These are phyloP conservation scores for Manis pentadactyla DNA, from an alignment of 2,797 vertebrate genomes.

Conservation along the genomic window DNA sequence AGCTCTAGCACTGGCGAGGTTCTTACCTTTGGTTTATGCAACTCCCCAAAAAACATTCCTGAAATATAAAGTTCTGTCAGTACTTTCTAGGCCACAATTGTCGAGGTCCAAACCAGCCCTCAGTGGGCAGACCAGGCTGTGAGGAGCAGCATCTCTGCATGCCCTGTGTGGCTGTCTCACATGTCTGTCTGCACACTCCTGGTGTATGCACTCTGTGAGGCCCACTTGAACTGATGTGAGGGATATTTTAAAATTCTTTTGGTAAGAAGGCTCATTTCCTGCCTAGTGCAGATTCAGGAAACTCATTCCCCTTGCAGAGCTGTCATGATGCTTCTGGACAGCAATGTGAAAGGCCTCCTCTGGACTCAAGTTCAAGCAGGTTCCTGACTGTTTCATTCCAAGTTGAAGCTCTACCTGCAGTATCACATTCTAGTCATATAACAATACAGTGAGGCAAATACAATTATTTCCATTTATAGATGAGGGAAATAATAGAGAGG, in stretches of 20 bases:
- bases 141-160: not conserved
- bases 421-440: not conserved
- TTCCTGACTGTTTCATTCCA: not conserved
- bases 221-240: not conserved
- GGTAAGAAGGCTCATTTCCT: not conserved
- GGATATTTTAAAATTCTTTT: not conserved
- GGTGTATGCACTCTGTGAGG: not conserved
- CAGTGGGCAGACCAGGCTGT: rapidly evolving
- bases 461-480: not conserved
- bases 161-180: rapidly evolving
- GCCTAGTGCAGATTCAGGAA: not conserved
- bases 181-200: too few relatives aligned
- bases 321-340: not conserved
- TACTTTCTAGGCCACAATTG: not conserved
- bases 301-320: not conserved
- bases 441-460: not conserved
- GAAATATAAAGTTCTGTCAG: not conserved
- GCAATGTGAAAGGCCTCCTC: not conserved
- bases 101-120: not conserved
- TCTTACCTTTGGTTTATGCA: not conserved
- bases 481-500: not conserved
- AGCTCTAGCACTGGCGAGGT: not conserved
- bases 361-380: not conserved
- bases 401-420: not conserved
- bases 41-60: not conserved